Conservation (phyloP, 2,113 vertebrate species). For the Sceloporus tristichus region DNA sequence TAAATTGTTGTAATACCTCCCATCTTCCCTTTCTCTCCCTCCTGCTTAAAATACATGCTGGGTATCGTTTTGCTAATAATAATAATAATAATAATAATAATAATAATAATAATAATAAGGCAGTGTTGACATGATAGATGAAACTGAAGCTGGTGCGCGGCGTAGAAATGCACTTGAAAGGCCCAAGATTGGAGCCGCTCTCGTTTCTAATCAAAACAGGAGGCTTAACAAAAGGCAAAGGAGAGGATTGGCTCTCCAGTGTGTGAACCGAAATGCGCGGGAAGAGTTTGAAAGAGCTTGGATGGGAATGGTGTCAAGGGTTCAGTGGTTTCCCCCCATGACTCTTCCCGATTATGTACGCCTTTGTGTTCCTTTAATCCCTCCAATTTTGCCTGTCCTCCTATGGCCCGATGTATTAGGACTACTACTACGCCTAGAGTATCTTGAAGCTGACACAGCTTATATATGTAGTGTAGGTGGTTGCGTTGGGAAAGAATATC, state of each 20-base stretch:
- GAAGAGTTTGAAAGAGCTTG: background rate
- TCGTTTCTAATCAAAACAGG: constrained; percentile 36
- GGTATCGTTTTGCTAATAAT: constrained; percentile 56
- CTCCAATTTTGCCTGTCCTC: background rate
- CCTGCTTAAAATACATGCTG: constrained; percentile 48
- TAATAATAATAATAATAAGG: background rate
- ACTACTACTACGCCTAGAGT: no score
- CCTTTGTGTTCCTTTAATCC: no score
- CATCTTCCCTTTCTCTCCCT: background rate
- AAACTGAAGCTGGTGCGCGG: constrained; percentile 55
- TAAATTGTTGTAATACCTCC: constrained; percentile 60
- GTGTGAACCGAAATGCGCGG: background rate
- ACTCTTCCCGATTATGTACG: background rate
- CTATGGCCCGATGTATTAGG: no score
- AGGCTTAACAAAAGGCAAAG: background rate
- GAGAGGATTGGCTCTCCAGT: background rate
- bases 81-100: background rate
- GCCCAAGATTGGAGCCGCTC: background rate
- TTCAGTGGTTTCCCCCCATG: background rate
- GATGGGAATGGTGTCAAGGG: background rate
- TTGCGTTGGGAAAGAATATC: background rate
- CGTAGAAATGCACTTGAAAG: constrained; percentile 36
- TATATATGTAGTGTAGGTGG: background rate
- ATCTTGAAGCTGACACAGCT: background rate
- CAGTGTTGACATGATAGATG: constrained; percentile 31